phyloP scores from a whole-genome alignment of 2,113 vertebrate genomes.

The Origma solitaria region DNA sequence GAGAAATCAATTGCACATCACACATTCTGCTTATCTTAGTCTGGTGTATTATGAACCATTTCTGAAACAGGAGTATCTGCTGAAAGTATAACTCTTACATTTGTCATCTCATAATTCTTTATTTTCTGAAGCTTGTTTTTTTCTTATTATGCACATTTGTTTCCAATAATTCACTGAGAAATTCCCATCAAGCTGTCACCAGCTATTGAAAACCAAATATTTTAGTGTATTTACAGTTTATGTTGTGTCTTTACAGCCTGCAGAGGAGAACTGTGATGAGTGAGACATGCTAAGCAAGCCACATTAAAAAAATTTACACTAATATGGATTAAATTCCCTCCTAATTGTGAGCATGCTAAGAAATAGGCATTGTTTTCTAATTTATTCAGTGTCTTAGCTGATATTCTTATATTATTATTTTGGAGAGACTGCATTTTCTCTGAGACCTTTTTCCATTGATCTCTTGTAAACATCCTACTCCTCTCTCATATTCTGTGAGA shows the following conservation, averaged over 20 bases:
- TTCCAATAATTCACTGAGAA: constrained; percentile 1
- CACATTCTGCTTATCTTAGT: neutral
- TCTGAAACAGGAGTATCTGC: neutral
- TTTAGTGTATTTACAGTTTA: constrained; percentile 41
- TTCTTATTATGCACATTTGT: constrained; percentile 15
- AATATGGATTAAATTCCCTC: constrained; percentile 2
- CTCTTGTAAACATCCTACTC: neutral
- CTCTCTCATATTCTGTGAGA: neutral
- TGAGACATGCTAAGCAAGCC: neutral
- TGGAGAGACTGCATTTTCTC: neutral
- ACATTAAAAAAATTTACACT: neutral
- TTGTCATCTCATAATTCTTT: neutral
- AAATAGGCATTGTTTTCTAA: neutral
- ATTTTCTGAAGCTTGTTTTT: neutral
- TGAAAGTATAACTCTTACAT: neutral
- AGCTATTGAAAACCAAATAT: constrained; percentile 40
- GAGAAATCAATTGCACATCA: neutral
- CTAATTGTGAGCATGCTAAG: neutral
- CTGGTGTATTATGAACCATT: neutral
- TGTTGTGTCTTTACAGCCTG: neutral
- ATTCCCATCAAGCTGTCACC: constrained; percentile 35
- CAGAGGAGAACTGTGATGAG: constrained; percentile 13
- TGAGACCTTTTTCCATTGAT: neutral
- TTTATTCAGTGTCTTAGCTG: constrained; percentile 1
- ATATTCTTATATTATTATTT: neutral